A percentile compares a stretch with the other conserved stretches of the same genome.
These are phyloP conservation scores for Aphelenchoides avenae DNA, from an alignment of 1,140 invertebrate species.

Conservation along the genomic window DNA sequence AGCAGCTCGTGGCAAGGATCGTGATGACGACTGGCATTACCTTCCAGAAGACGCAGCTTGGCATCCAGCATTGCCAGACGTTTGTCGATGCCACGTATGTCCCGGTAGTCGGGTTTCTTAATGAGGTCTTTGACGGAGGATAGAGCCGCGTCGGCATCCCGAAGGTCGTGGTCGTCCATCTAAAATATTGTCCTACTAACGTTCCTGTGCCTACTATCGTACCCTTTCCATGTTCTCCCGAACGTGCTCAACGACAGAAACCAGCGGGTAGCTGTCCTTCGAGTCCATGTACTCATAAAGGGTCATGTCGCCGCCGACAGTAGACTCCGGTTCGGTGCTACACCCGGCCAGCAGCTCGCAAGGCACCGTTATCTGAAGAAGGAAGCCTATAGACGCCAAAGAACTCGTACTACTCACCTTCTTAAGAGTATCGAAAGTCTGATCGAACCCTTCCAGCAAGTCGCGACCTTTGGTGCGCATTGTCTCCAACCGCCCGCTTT, in stretches of 20 bases:
- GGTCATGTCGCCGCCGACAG: constrained; percentile 28
- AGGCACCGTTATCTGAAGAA: constrained; percentile 16
- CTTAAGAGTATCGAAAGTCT: constrained; percentile 24
- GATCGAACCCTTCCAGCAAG: constrained; percentile 30
- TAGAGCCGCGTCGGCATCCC: constrained; percentile 16
- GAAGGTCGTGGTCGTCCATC: constrained; percentile 22
- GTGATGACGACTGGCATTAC: background rate
- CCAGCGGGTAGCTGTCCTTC: constrained; percentile 41
- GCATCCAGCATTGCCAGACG: constrained; percentile 23
- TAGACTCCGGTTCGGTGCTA: constrained; percentile 11
- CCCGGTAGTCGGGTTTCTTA: constrained; percentile 30
- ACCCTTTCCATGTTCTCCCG: constrained; percentile 33
- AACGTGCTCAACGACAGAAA: constrained; percentile 33
- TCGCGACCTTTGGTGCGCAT: constrained; percentile 28
- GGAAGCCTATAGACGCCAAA: background rate
- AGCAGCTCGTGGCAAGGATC: background rate
- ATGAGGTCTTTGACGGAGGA: constrained; percentile 27
- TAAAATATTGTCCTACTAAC: constrained; percentile 5
- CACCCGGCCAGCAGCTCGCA: background rate
- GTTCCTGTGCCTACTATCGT: background rate
- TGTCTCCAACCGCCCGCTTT: constrained; percentile 22
- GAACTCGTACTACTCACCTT: constrained; percentile 20
- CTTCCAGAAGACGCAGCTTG: constrained; percentile 28
- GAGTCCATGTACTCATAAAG: constrained; percentile 43
- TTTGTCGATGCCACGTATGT: constrained; percentile 43